These are phyloP conservation scores for Xiphorhynchus erythropygius DNA, from an alignment of 2,797 vertebrate genomes.

Conservation along the genomic window DNA sequence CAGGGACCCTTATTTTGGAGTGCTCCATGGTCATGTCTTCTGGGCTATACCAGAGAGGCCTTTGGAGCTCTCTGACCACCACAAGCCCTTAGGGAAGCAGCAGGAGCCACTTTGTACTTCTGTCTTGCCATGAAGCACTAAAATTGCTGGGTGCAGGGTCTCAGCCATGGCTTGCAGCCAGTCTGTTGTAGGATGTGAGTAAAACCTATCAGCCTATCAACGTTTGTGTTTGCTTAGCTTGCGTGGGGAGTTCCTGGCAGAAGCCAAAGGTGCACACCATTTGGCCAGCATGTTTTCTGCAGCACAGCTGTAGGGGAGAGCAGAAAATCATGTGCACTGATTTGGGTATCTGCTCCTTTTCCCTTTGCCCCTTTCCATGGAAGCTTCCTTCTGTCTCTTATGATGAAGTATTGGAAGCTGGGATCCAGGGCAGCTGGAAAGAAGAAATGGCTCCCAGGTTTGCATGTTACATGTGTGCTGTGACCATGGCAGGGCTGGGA, in stretches of 20 bases:
- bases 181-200: background rate
- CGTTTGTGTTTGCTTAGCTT: background rate
- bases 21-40: background rate
- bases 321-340: background rate
- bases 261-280: background rate
- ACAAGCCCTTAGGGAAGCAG: background rate
- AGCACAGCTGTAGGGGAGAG: background rate
- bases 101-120: background rate
- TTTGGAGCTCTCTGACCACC: background rate
- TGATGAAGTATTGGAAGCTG: background rate
- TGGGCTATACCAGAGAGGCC: background rate
- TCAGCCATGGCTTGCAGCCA: background rate
- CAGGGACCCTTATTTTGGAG: background rate
- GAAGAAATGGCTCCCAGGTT: background rate
- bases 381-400: background rate
- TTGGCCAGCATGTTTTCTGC: background rate
- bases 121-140: background rate
- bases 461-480: fast-evolving
- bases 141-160: background rate
- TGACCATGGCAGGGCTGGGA: background rate
- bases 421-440: fast-evolving
- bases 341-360: background rate
- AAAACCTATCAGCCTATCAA: background rate
- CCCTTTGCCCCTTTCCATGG: background rate
- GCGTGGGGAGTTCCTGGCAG: background rate